Conservation (phyloP, 2,888 invertebrate species). For the Drosophila hamatofila region DNA sequence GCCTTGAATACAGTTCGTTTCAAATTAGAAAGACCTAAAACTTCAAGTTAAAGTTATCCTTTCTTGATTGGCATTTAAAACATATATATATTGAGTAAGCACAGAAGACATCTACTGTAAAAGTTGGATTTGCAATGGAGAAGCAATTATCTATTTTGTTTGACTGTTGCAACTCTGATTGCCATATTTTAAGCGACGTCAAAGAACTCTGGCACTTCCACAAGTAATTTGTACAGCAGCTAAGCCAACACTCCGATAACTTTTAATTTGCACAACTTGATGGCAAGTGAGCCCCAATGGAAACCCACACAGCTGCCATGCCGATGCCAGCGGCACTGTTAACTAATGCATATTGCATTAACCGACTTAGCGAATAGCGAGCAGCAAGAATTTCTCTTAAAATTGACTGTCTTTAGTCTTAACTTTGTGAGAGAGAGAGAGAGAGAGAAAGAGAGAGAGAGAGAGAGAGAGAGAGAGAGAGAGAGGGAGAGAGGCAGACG, state of each 20-base stretch:
- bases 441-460: too few relatives aligned
- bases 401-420: slow-evolving; percentile 68
- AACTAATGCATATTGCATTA: slow-evolving; percentile 68
- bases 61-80: neutral
- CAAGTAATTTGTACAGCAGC: slow-evolving; percentile 22
- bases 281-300: slow-evolving; percentile 17
- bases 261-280: slow-evolving; percentile 57
- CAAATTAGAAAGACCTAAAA: neutral
- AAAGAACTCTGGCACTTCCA: slow-evolving; percentile 1
- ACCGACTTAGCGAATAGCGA: slow-evolving; percentile 38
- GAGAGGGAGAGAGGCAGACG: neutral
- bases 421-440: slow-evolving; percentile 71
- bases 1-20: neutral
- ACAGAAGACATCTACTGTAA: neutral
- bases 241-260: slow-evolving; percentile 56
- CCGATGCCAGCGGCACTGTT: slow-evolving; percentile 6
- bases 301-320: slow-evolving; percentile 12
- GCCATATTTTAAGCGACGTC: neutral
- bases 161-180: neutral
- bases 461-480: too few relatives aligned
- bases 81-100: neutral
- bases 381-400: slow-evolving; percentile 33
- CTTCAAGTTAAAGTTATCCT: neutral
- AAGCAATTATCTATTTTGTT: neutral
- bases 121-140: neutral